phyloP scores from a whole-genome alignment of 2,113 vertebrate species.

The Eleginops maclovinus region DNA sequence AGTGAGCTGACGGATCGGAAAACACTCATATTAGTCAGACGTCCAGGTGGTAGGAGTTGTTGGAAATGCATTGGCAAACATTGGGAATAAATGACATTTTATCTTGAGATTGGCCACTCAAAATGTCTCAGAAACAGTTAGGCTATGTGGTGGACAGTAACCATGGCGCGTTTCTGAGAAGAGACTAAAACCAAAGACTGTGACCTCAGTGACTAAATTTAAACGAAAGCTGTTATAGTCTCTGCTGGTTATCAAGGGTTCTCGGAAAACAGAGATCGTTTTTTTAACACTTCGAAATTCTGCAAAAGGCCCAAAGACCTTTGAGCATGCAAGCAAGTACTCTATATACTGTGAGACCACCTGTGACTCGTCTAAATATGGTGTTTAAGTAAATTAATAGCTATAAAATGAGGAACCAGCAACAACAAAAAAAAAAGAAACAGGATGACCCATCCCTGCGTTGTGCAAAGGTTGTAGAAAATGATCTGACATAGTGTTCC shows the following conservation, averaged over 20 bases:
- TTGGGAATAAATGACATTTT: too few relatives aligned
- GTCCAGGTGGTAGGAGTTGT: background rate
- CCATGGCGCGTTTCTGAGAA: background rate
- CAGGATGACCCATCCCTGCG: background rate
- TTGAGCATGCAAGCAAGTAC: background rate
- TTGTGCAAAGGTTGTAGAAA: background rate
- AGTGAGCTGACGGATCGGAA: background rate
- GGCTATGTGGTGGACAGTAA: too few relatives aligned
- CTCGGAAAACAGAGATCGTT: background rate
- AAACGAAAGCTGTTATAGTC: background rate
- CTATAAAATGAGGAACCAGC: background rate
- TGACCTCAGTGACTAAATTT: background rate
- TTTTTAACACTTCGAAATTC: background rate
- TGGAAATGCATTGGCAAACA: background rate
- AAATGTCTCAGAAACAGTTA: background rate
- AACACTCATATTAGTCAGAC: background rate
- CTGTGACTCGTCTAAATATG: background rate
- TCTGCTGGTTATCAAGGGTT: accelerated
- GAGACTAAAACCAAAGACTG: background rate
- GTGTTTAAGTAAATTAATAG: background rate
- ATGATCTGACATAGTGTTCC: background rate
- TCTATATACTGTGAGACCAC: background rate
- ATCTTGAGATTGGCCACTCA: background rate
- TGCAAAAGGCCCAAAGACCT: background rate
- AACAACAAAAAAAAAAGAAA: background rate